Percentiles rank a stretch among this genome's conserved stretches.
phyloP scores from a whole-genome alignment of 1,140 invertebrate genomes.

The Drosophila orena region DNA sequence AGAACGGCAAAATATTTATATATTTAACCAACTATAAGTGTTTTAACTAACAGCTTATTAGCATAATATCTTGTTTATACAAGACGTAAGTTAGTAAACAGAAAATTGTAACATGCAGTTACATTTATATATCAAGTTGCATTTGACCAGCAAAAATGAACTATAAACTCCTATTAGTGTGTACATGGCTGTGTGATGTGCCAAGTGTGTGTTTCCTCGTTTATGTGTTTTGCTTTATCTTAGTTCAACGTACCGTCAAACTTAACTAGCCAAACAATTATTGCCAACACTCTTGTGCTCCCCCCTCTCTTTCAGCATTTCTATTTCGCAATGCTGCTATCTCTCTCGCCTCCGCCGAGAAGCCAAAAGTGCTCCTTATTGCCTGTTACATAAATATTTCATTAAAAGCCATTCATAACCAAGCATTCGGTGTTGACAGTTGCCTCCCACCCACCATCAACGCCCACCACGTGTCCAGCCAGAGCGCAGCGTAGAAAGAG shows the following conservation, averaged over 20 bases:
- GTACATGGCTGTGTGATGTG: neutral
- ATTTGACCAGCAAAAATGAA: neutral
- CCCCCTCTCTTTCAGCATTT: neutral
- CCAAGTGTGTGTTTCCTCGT: constrained; percentile 32
- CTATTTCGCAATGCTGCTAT: neutral
- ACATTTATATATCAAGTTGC: too few relatives aligned
- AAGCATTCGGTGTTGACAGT: constrained; percentile 58
- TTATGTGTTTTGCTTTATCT: constrained; percentile 48
- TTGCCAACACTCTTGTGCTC: constrained; percentile 36
- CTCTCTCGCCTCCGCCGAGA: constrained; percentile 24
- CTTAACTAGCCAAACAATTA: constrained; percentile 60
- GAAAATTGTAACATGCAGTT: too few relatives aligned
- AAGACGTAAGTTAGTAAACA: too few relatives aligned
- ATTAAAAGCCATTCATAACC: constrained; percentile 78
- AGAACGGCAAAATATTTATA: too few relatives aligned
- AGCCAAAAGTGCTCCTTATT: constrained; percentile 54
- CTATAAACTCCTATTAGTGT: neutral
- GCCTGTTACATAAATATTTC: constrained; percentile 78
- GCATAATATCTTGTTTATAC: too few relatives aligned
- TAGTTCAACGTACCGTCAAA: constrained; percentile 51
- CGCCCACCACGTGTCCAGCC: constrained; percentile 60
- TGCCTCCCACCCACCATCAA: constrained; percentile 43
- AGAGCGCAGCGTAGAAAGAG: constrained; percentile 14
- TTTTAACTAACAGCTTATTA: too few relatives aligned
- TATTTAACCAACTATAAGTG: too few relatives aligned